A percentile compares a stretch with the other conserved stretches of the same genome.
phyloP scores from a whole-genome alignment of 2,888 invertebrate genomes.

The Apodemia zela region DNA sequence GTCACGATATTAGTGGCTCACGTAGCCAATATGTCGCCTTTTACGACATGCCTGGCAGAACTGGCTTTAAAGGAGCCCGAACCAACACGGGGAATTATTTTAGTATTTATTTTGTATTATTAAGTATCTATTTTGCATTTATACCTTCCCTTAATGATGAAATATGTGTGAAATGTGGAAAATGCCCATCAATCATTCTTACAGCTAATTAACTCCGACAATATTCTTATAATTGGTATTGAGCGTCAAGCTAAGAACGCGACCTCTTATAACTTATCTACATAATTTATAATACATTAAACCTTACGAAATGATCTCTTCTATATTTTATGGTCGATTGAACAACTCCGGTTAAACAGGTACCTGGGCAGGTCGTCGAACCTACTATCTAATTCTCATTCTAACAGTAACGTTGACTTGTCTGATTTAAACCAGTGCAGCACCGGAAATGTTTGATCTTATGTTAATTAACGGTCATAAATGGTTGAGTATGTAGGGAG shows the following conservation, averaged over 20 bases:
- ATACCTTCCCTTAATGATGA: too few species aligned
- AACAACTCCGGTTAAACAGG: constrained; percentile 52
- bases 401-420: constrained; percentile 40
- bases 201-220: neutral
- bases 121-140: too few species aligned
- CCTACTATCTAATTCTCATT: constrained; percentile 39
- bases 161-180: too few species aligned
- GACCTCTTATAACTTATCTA: constrained; percentile 24
- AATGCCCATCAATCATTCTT: too few species aligned
- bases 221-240: neutral
- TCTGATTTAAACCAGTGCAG: constrained; percentile 31
- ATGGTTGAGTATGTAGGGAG: constrained; percentile 14
- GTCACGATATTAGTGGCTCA: too few species aligned
- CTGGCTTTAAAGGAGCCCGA: too few species aligned
- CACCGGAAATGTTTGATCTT: constrained; percentile 29
- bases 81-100: too few species aligned
- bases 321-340: constrained; percentile 58
- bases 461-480: constrained; percentile 11
- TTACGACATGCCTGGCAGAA: too few species aligned
- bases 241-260: constrained; percentile 23
- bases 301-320: constrained; percentile 54
- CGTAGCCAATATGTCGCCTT: too few species aligned
- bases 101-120: too few species aligned
- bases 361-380: constrained; percentile 45
- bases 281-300: constrained; percentile 39